Evolutionary conservation across 2,113 vertebrate genomes (phyloP).

Genomic region (Gymnocephalus cernua): DNA sequence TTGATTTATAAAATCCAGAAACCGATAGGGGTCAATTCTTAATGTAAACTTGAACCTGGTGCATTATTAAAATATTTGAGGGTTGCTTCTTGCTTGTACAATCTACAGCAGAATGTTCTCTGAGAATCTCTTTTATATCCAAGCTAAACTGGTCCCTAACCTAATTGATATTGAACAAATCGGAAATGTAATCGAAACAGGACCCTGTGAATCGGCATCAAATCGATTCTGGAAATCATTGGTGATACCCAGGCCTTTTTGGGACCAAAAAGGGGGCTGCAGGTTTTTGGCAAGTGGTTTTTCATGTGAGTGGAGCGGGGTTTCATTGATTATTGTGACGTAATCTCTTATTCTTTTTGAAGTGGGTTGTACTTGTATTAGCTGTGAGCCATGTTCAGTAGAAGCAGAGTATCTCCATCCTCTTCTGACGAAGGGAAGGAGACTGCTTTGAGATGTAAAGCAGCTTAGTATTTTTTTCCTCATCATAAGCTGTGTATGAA

Average conservation of each 20-base stretch:
- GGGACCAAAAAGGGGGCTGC: neutral
- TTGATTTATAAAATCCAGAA: too few species aligned
- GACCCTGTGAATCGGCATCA: too few species aligned
- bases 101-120: too few species aligned
- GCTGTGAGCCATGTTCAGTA: neutral
- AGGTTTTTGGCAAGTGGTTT: neutral
- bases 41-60: too few species aligned
- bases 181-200: too few species aligned
- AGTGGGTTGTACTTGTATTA: neutral
- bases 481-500: neutral
- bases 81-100: too few species aligned
- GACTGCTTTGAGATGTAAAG: neutral
- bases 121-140: too few species aligned
- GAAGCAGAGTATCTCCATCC: neutral
- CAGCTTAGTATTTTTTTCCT: neutral
- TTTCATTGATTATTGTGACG: constrained; percentile 33
- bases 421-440: constrained; percentile 5
- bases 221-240: too few species aligned
- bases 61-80: too few species aligned
- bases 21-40: too few species aligned
- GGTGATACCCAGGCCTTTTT: neutral
- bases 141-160: too few species aligned
- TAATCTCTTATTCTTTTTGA: constrained; percentile 21
- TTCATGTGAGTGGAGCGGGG: neutral
- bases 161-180: too few species aligned